Evolutionary conservation across 2,797 vertebrate species (phyloP).

Genomic region (Clamator glandarius): DNA sequence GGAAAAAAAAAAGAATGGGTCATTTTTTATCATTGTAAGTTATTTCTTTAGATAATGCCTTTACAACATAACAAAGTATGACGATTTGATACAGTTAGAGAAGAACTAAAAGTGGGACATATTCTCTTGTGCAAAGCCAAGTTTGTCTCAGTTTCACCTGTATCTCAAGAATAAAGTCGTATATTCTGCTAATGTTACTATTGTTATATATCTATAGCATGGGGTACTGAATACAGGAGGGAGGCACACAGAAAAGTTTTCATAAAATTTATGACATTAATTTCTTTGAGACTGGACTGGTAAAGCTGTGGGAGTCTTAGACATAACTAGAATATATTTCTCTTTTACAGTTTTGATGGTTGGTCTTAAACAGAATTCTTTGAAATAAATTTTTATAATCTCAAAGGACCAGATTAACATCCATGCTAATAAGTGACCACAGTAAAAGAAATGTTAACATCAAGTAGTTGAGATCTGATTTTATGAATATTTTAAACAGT

Average conservation of each 20-base stretch:
- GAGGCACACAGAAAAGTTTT: background rate
- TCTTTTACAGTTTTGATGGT: background rate
- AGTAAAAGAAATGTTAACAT: background rate
- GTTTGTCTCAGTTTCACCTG: background rate
- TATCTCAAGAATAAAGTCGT: background rate
- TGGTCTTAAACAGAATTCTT: background rate
- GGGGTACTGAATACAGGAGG: background rate
- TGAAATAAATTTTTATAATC: background rate
- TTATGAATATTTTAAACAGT: background rate
- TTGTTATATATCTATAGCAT: background rate
- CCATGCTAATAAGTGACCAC: background rate
- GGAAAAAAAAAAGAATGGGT: background rate
- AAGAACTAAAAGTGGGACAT: background rate
- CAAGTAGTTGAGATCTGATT: background rate
- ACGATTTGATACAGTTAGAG: background rate
- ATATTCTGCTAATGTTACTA: background rate
- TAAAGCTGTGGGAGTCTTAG: background rate
- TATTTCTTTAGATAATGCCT: conserved; percentile 5
- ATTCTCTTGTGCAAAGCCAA: background rate
- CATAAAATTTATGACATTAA: background rate
- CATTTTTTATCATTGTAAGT: conserved; percentile 13
- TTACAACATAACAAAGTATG: background rate
- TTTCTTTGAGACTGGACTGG: background rate
- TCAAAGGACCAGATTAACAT: background rate
- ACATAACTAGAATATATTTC: background rate